Base-by-base conservation (phyloP, 2,797 vertebrate species). In the Erethizon dorsatum region DNA sequence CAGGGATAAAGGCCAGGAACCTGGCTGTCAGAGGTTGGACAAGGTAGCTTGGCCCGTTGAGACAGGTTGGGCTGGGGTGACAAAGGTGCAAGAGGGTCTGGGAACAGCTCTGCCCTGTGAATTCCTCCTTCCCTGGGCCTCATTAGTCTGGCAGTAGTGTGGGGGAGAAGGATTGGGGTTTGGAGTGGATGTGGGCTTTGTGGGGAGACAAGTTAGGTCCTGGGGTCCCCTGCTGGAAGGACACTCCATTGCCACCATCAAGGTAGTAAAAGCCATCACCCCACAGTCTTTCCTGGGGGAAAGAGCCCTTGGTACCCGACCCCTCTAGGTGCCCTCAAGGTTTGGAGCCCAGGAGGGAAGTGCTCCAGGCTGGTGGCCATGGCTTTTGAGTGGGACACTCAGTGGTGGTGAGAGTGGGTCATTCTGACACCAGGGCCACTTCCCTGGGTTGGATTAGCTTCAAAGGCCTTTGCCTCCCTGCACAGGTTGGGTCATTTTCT, bases 131-230 rank as follows among this genome's bases (percentile, higher is more conserved):
- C 56, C 47, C 47, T 37, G 61, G 54, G 22, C 65, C n/a, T 24
- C 61, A 52, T 3, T 47, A 10, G 31, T 52, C 73, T 28, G 56
- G 45, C 13, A 9, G 79, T 45, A 6, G 41, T 75, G 41, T 2
- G 18, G 5, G 47, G 65, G 41, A 14, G 17, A 17, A 22, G 9
- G 50, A 5, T 26, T 3, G 28, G 79, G 33, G 26, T 41, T 57
- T 57, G 80, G 41, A 15, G 6, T 14, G 28, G 26, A 45, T 0
- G 0, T 2, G 13, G 18, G 22, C 2, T 18, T 31, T 50, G 7
- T 7, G 37, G 5, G 28, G 12, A 15, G n/a, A 37, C 0, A 13
- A 61, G 52, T 26, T 45, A 13, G 37, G 47, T 61, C 59, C 47
- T 14, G n/a, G 71, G 57, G 77, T 20, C n/a, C 77, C 61, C 61